Percentiles rank a stretch among this genome's conserved stretches.
Evolutionary conservation across 2,113 vertebrate species (phyloP).

Genomic region (Willisornis vidua): DNA sequence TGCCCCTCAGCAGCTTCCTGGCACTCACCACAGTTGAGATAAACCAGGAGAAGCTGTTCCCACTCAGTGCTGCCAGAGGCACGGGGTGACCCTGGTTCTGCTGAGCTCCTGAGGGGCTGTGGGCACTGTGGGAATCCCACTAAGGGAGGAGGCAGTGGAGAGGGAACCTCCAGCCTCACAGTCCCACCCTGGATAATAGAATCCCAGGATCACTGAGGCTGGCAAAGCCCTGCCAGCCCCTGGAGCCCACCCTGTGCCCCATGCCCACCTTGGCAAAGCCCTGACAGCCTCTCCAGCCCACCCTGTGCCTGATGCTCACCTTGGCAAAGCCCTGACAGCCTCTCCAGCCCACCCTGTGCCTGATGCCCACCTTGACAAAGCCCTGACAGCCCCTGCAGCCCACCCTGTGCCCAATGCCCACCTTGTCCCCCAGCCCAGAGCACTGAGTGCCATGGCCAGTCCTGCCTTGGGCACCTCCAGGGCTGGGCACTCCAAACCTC

Average conservation of each 20-base stretch:
- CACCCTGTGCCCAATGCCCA: background rate
- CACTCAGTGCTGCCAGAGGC: background rate
- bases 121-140: background rate
- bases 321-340: too few species aligned
- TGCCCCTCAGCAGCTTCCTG: background rate
- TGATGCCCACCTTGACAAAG: too few species aligned
- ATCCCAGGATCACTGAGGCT: accelerated
- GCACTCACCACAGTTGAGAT: background rate
- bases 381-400: too few species aligned
- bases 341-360: too few species aligned
- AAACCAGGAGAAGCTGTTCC: background rate
- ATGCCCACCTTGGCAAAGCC: too few species aligned
- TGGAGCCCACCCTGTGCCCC: accelerated
- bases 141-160: background rate
- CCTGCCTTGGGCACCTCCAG: background rate
- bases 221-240: background rate
- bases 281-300: too few species aligned
- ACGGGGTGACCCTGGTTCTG: background rate
- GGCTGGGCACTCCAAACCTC: background rate
- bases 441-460: background rate
- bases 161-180: background rate
- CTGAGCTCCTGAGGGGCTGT: background rate
- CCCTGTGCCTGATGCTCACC: too few species aligned
- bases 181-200: background rate
- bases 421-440: background rate